Percentiles rank a stretch among this genome's conserved stretches.
Evolutionary conservation across 2,888 invertebrate genomes (phyloP).

Genomic region (Habroteleia sp.): DNA sequence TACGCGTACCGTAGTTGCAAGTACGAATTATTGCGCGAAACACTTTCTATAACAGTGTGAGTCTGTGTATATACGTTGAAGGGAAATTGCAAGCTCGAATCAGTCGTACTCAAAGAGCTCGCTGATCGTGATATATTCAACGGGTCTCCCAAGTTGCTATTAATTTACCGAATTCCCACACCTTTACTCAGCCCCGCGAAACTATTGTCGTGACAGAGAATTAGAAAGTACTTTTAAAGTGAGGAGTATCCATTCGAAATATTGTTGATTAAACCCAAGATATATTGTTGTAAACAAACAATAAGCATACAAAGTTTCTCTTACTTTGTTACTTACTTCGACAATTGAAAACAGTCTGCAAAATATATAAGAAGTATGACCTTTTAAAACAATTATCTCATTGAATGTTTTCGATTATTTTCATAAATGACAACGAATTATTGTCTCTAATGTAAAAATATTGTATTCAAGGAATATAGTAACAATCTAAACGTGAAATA

Average conservation of each 20-base stretch:
- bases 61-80: conserved; percentile 32
- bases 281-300: conserved; percentile 48
- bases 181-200: conserved; percentile 28
- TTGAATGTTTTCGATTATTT: background rate
- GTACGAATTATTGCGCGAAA: conserved; percentile 52
- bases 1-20: conserved; percentile 50
- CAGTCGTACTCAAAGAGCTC: conserved; percentile 59
- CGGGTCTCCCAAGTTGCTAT: conserved; percentile 52
- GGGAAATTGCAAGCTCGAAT: conserved; percentile 57
- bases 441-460: too few relatives aligned
- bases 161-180: conserved; percentile 61
- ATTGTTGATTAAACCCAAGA: conserved; percentile 37
- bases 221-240: conserved; percentile 40
- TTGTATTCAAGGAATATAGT: too few relatives aligned
- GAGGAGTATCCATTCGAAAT: conserved; percentile 38
- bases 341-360: conserved; percentile 6
- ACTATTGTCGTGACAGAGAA: conserved; percentile 49
- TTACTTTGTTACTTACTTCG: conserved; percentile 23
- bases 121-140: conserved; percentile 58
- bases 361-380: background rate
- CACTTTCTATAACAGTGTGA: conserved; percentile 37
- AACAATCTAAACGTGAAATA: too few relatives aligned
- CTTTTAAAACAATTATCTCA: background rate
- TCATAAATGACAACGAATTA: too few relatives aligned
- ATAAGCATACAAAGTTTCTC: conserved; percentile 22